phyloP scores from a whole-genome alignment of 2,797 vertebrate genomes.

The Danio kyathit region DNA sequence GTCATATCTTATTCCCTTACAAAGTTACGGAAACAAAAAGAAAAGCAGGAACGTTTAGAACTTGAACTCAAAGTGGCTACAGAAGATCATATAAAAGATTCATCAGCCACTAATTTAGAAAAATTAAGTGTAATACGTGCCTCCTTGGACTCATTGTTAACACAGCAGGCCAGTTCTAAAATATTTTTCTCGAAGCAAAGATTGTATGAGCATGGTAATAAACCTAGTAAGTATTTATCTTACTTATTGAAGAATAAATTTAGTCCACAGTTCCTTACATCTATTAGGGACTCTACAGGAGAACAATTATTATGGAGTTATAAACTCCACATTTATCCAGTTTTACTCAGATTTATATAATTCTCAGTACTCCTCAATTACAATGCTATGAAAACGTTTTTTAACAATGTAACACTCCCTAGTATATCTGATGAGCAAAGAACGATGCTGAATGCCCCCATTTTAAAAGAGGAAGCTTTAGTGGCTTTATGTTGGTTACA shows the following conservation, averaged over 20 bases:
- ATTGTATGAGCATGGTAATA: not conserved
- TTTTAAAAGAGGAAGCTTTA: constrained; percentile 8
- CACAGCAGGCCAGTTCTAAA: not conserved
- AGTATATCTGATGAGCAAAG: constrained; percentile 18
- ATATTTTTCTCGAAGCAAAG: constrained; percentile 6
- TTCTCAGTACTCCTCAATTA: too few species aligned
- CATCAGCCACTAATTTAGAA: not conserved
- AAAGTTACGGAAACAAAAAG: constrained; percentile 11
- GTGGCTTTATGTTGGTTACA: not conserved
- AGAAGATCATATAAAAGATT: constrained; percentile 3
- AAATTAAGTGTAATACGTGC: constrained; percentile 6
- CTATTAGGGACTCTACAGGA: not conserved
- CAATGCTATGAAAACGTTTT: constrained; percentile 12
- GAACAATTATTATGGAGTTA: not conserved
- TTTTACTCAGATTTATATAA: constrained; percentile 14
- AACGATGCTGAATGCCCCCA: not conserved
- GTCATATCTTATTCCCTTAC: not conserved
- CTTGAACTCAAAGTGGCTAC: constrained; percentile 3
- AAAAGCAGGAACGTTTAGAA: not conserved
- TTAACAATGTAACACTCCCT: not conserved
- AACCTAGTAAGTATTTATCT: constrained; percentile 11
- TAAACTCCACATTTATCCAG: constrained; percentile 2
- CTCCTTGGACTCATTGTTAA: not conserved
- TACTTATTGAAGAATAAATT: not conserved
- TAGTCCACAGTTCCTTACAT: not conserved